Percentiles rank a stretch among this genome's conserved stretches.
Conservation (phyloP, 1,140 invertebrate genomes). For the Hylyphantes graminicola region DNA sequence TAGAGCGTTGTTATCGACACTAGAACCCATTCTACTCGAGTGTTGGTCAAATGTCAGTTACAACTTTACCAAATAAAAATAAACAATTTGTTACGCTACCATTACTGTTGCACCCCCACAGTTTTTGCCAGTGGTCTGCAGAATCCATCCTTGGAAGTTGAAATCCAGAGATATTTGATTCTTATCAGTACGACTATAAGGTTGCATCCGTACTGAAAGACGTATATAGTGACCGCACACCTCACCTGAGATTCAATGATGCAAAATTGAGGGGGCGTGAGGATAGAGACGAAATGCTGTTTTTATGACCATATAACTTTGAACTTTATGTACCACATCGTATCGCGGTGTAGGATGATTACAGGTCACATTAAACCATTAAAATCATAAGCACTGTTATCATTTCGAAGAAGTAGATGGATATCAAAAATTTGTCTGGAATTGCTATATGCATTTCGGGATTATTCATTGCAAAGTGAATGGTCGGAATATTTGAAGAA, state of each 20-base stretch:
- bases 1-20: too few relatives aligned
- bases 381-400: not conserved
- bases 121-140: too few relatives aligned
- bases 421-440: too few relatives aligned
- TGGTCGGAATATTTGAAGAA: too few relatives aligned
- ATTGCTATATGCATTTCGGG: too few relatives aligned
- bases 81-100: too few relatives aligned
- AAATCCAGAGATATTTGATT: not conserved
- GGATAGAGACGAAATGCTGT: not conserved
- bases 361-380: constrained; percentile 43
- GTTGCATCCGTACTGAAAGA: not conserved
- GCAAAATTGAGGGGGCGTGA: constrained; percentile 36
- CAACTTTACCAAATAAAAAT: too few relatives aligned
- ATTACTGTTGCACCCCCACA: too few relatives aligned
- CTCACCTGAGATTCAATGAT: not conserved
- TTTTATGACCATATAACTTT: constrained; percentile 26
- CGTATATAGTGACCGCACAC: not conserved
- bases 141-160: too few relatives aligned
- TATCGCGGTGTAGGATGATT: constrained; percentile 22
- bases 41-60: too few relatives aligned
- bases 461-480: too few relatives aligned
- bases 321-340: constrained; percentile 7
- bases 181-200: not conserved
- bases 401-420: not conserved
- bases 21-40: too few relatives aligned